These are phyloP conservation scores for Casuarius casuarius DNA, from an alignment of 2,113 vertebrate species.

Conservation along the genomic window DNA sequence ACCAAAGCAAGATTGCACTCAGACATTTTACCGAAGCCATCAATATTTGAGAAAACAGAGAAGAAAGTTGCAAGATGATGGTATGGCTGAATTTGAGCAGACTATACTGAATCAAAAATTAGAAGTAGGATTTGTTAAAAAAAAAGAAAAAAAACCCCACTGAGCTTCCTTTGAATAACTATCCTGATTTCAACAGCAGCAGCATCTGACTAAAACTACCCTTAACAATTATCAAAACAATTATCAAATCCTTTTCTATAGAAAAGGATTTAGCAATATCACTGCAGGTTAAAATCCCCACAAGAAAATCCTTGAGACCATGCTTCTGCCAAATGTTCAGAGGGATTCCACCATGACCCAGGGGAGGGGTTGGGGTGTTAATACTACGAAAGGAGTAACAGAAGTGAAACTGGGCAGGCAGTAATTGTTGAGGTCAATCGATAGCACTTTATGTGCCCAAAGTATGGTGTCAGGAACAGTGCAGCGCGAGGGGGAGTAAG, in stretches of 20 bases:
- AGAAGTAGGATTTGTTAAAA: not conserved
- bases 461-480: not conserved
- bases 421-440: not conserved
- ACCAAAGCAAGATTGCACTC: not conserved
- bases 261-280: not conserved
- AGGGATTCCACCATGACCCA: rapidly evolving
- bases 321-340: not conserved
- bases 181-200: not conserved
- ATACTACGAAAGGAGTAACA: not conserved
- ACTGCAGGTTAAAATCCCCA: not conserved
- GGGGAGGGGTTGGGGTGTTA: rapidly evolving
- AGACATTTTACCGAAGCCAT: not conserved
- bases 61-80: not conserved
- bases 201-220: not conserved
- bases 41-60: not conserved
- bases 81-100: not conserved
- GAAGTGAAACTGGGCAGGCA: not conserved
- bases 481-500: not conserved
- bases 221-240: not conserved
- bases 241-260: not conserved
- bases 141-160: not conserved
- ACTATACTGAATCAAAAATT: not conserved
- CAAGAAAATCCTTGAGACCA: not conserved
- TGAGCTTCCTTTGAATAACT: not conserved
- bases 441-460: not conserved